These are phyloP conservation scores for Tethya wilhelma DNA, from an alignment of 37 sponge, comb jelly and placozoan genomes.

Conservation along the genomic window DNA sequence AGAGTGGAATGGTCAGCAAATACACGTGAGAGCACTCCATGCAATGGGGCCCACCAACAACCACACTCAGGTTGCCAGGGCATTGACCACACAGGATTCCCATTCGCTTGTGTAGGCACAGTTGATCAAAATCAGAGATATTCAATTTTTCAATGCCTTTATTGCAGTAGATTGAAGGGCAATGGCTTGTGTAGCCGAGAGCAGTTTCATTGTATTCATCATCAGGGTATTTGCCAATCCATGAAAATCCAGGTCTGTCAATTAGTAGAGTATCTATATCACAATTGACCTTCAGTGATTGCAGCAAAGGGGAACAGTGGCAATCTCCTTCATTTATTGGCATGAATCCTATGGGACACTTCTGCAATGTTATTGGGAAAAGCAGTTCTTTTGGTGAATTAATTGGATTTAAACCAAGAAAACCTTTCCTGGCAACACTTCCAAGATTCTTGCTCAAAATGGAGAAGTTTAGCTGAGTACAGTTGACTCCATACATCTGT, in stretches of 20 bases:
- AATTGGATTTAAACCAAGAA: not conserved
- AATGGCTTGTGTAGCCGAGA: not conserved
- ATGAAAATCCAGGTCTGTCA: not conserved
- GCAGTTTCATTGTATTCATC: not conserved
- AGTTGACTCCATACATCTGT: not conserved
- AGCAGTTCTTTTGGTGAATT: not conserved
- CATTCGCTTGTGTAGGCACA: constrained; percentile 14
- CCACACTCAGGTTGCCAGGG: constrained; percentile 5
- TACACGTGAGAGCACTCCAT: constrained; percentile 21
- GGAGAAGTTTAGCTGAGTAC: constrained; percentile 5
- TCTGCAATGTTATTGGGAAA: not conserved
- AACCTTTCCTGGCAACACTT: not conserved
- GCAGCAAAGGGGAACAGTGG: constrained; percentile 1
- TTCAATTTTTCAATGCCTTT: not conserved
- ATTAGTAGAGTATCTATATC: not conserved
- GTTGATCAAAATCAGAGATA: constrained; percentile 8
- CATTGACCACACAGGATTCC: constrained; percentile 55
- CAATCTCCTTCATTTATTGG: not conserved
- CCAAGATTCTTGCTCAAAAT: not conserved
- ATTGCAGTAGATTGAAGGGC: constrained; percentile 25
- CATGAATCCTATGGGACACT: constrained; percentile 27
- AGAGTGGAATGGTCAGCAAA: constrained; percentile 18
- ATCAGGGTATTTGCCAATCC: constrained; percentile 12
- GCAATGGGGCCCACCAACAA: constrained; percentile 28
- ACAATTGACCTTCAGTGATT: not conserved